Conservation (phyloP, 1,140 invertebrate species). For the Anoplolepis gracilipes region DNA sequence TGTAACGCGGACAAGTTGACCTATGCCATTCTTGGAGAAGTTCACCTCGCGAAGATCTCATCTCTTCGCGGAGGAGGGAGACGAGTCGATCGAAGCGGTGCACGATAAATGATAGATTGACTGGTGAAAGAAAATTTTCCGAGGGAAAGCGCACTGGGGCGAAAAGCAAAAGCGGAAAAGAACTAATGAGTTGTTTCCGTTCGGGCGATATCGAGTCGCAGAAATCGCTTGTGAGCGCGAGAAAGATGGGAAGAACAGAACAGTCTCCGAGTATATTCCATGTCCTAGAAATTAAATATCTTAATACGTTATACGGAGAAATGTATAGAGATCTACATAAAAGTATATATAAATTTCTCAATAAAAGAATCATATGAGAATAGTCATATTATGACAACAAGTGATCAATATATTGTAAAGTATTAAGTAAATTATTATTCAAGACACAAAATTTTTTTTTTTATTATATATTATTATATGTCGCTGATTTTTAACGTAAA, state of each 20-base stretch:
- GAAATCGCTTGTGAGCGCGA: neutral
- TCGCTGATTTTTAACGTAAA: neutral
- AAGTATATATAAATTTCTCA: neutral
- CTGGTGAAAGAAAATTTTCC: slow-evolving; percentile 39
- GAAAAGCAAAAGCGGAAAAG: slow-evolving; percentile 58
- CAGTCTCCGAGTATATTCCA: neutral
- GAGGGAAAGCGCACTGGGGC: slow-evolving; percentile 30
- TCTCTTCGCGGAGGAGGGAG: neutral
- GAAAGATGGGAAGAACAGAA: neutral
- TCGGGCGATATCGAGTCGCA: slow-evolving; percentile 23
- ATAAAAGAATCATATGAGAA: neutral
- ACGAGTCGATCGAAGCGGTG: slow-evolving; percentile 2
- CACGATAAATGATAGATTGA: slow-evolving; percentile 38
- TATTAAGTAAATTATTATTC: neutral
- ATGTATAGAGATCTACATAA: neutral
- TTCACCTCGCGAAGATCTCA: neutral
- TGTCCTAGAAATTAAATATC: slow-evolving; percentile 23
- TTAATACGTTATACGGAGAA: neutral
- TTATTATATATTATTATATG: neutral
- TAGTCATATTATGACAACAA: neutral
- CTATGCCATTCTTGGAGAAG: neutral
- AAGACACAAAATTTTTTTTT: neutral
- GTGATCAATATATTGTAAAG: neutral
- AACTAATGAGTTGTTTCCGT: slow-evolving; percentile 47
- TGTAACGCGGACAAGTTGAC: slow-evolving; percentile 5